phyloP scores from a whole-genome alignment of 2,888 invertebrate genomes.

The Athripsodes cinereus region DNA sequence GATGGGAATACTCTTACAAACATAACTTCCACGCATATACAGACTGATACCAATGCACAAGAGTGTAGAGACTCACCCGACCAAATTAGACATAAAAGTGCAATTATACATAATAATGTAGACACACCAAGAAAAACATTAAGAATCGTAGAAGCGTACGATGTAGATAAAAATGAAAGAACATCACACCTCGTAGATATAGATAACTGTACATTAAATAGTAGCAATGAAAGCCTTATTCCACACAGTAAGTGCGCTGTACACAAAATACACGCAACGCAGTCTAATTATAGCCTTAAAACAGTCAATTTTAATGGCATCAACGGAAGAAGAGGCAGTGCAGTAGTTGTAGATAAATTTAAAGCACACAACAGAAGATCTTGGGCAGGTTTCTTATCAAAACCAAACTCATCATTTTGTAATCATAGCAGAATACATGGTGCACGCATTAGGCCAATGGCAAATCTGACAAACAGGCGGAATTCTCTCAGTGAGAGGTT shows the following conservation, averaged over 20 bases:
- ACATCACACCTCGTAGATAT: slow-evolving; percentile 3
- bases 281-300: slow-evolving; percentile 26
- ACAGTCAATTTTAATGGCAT: slow-evolving; percentile 21
- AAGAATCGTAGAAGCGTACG: slow-evolving; percentile 18
- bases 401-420: slow-evolving; percentile 12
- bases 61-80: background rate
- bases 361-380: slow-evolving; percentile 26
- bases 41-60: background rate
- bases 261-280: slow-evolving; percentile 18
- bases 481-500: slow-evolving; percentile 23
- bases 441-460: slow-evolving; percentile 24
- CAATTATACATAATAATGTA: slow-evolving; percentile 20
- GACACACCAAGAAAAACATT: slow-evolving; percentile 19
- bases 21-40: background rate
- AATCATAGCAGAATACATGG: slow-evolving; percentile 18
- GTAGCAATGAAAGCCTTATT: slow-evolving; percentile 9
- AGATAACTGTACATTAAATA: slow-evolving; percentile 11
- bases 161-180: slow-evolving; percentile 9
- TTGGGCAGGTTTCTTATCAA: slow-evolving; percentile 26
- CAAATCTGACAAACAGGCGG: slow-evolving; percentile 20
- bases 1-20: background rate
- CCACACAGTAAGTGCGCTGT: slow-evolving; percentile 12
- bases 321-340: slow-evolving; percentile 18
- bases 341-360: slow-evolving; percentile 6
- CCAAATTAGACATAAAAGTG: slow-evolving; percentile 19